Evolutionary conservation across 1,140 invertebrate genomes (phyloP), one percentile per base, ranked within the genome.

Genomic region (Leptinotarsa texana): DNA sequence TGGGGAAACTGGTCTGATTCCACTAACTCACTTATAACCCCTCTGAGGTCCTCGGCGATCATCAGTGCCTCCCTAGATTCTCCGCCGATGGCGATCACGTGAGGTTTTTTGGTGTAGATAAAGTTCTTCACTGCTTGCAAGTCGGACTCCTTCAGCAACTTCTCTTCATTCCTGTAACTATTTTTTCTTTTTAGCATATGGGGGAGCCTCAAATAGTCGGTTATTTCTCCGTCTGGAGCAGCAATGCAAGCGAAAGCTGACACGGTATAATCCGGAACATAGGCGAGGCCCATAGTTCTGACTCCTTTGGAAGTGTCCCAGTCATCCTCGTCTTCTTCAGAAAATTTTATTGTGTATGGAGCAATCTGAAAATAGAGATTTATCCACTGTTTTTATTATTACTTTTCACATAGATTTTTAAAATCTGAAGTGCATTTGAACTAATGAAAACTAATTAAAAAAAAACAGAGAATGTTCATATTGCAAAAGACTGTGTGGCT

Each of bases 211-310:
- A 99, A 83, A 85, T 96, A 95, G 84, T 99, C 98, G 0, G 91
- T 92, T 63, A 98, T 94, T 79, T 98, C 95, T 18, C 97, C 97
- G 82, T 98, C 96, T 0, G 93, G 90, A 24, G 92, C 92, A 62
- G 98, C 89, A 6, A 98, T 86, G 78, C 93, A 96, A 69, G 94
- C 91, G 85, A 98, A 99, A 0, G 96, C 92, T 1, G 96, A 94
- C 80, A 96, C 92, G 22, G 93, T 91, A 65, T 91, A 92, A 84
- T 98, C 95, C 4, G 94, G 92, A 15, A 95, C 92, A 83, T 95
- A 99, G 8, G 96, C 93, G 5, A 99, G 81, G 1, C 93, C 93
- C 88, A 99, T 90, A 0, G 98, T 92, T 42, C 95, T 88, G 1
- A 98, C 87, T 21, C 80, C 96, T 96, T 85, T 93, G 6, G 90